Conservation (phyloP, 2,888 invertebrate genomes). For the Slavum lentiscoides region DNA sequence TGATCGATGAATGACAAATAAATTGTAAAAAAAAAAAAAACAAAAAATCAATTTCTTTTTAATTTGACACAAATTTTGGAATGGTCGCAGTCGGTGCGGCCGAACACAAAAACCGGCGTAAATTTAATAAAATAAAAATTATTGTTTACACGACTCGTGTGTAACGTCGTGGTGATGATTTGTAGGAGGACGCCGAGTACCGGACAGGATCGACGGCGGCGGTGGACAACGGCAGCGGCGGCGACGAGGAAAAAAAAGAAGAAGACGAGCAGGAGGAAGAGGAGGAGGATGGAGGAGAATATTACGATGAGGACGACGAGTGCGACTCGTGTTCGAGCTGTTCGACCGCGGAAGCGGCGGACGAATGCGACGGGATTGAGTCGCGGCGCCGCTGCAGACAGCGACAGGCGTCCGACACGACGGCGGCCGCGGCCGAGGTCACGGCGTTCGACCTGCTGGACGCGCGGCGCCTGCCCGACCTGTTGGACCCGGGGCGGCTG, state of each 20-base stretch:
- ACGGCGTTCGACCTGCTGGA: slow-evolving; percentile 24
- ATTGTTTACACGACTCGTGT: too few species aligned
- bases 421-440: not conserved
- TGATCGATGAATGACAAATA: too few species aligned
- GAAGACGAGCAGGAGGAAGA: not conserved
- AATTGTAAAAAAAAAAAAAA: too few species aligned
- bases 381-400: not conserved
- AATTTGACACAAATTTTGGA: too few species aligned
- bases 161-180: too few species aligned
- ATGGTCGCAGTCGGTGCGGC: too few species aligned
- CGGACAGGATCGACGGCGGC: not conserved
- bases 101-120: too few species aligned
- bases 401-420: not conserved
- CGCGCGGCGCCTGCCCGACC: slow-evolving; percentile 19
- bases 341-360: slow-evolving; percentile 10
- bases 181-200: not conserved
- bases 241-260: not conserved
- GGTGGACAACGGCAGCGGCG: not conserved
- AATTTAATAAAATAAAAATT: too few species aligned
- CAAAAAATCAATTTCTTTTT: too few species aligned
- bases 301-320: not conserved
- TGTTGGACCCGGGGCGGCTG: slow-evolving; percentile 21
- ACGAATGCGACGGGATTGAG: not conserved
- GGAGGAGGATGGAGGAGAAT: too few species aligned
- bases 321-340: slow-evolving; percentile 11